phyloP scores from a whole-genome alignment of 2,113 vertebrate species.

The Fregata magnificens region DNA sequence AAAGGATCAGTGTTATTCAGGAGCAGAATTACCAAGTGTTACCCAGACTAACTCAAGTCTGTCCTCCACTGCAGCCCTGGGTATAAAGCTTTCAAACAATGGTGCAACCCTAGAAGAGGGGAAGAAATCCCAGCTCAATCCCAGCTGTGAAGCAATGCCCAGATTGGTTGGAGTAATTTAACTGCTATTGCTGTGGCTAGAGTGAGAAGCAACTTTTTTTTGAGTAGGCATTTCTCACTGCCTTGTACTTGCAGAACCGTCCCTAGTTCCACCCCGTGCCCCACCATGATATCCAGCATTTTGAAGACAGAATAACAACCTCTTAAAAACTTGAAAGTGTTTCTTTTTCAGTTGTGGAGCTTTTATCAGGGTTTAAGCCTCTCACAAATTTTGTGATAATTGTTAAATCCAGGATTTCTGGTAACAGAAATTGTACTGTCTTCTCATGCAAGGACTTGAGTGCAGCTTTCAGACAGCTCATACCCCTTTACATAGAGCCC shows the following conservation, averaged over 20 bases:
- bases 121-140: background rate
- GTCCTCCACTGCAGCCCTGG: background rate
- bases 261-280: rapidly evolving
- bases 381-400: background rate
- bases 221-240: background rate
- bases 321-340: background rate
- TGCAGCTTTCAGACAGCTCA: background rate
- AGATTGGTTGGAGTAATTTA: background rate
- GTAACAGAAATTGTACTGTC: background rate
- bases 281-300: background rate
- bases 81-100: background rate
- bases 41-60: background rate
- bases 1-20: background rate
- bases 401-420: background rate
- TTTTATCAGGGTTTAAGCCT: background rate
- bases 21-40: background rate
- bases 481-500: background rate
- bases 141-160: background rate
- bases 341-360: background rate
- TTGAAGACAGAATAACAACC: background rate
- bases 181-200: background rate
- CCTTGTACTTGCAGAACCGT: background rate
- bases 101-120: background rate
- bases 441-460: background rate
- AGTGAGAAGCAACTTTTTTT: background rate